Evolutionary conservation across 2,797 vertebrate species (phyloP).

Genomic region (Tokudaia muenninki): DNA sequence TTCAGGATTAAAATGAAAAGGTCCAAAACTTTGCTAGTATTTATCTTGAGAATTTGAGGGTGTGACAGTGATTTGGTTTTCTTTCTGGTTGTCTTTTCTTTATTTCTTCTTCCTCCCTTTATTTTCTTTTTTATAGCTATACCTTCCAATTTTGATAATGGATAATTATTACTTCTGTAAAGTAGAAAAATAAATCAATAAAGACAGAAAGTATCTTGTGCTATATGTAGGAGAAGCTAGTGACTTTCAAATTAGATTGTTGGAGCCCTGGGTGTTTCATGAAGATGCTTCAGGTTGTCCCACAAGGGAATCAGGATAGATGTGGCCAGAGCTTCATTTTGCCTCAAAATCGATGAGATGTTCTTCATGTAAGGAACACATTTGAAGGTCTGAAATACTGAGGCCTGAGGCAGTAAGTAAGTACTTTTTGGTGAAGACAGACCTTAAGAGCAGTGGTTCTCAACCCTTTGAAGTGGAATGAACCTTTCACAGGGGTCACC

Average conservation of each 20-base stretch:
- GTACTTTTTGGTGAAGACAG: slow-evolving; percentile 29
- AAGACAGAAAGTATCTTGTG: background rate
- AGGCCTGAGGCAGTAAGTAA: background rate
- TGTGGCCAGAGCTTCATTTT: background rate
- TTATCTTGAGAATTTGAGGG: slow-evolving; percentile 13
- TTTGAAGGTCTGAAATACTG: background rate
- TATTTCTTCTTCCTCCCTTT: background rate
- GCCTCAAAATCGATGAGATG: background rate
- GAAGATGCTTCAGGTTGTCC: background rate
- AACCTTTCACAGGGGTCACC: background rate
- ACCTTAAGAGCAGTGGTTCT: background rate
- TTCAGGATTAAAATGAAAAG: slow-evolving; percentile 1
- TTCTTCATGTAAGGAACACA: slow-evolving; percentile 15
- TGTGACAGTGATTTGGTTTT: background rate
- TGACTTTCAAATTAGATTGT: background rate
- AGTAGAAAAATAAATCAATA: background rate
- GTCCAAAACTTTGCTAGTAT: slow-evolving; percentile 32
- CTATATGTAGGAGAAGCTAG: background rate
- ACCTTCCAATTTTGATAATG: background rate
- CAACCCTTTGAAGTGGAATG: background rate
- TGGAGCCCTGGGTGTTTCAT: background rate
- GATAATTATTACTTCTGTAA: slow-evolving; percentile 10
- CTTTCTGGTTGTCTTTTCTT: background rate
- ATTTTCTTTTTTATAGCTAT: background rate
- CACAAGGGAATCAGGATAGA: background rate